Percentiles rank a stretch among this genome's conserved stretches.
phyloP scores from a whole-genome alignment of 2,113 vertebrate species.

The Lophura nycthemera region DNA sequence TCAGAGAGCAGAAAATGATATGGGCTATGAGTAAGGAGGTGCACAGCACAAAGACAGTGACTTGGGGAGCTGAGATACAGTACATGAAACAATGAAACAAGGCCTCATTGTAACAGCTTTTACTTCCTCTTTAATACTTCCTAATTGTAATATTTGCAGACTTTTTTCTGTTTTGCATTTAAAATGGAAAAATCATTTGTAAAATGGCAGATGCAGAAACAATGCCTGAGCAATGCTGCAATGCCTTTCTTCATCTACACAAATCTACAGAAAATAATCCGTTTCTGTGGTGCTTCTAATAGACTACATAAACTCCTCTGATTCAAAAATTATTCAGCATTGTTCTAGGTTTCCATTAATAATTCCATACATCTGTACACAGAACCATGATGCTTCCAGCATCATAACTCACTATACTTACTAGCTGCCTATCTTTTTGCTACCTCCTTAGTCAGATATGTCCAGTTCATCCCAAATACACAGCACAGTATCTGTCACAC shows the following conservation, averaged over 20 bases:
- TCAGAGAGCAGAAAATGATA: conserved; percentile 16
- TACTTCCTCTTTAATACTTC: conserved; percentile 12
- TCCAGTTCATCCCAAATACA: neutral
- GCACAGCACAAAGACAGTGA: neutral
- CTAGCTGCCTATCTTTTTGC: neutral
- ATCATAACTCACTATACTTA: neutral
- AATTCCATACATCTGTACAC: neutral
- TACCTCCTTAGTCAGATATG: neutral
- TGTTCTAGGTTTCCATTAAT: neutral
- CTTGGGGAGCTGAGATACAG: conserved; percentile 22
- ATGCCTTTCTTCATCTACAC: neutral
- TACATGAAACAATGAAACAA: neutral
- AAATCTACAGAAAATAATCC: neutral
- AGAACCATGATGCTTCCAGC: neutral
- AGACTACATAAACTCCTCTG: neutral
- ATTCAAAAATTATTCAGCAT: neutral
- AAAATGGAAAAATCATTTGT: neutral
- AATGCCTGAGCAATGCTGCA: neutral
- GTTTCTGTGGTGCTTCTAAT: neutral
- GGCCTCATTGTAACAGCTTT: conserved; percentile 29
- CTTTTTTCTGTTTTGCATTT: neutral
- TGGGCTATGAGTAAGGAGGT: neutral
- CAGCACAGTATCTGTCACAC: neutral
- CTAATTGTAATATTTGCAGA: neutral
- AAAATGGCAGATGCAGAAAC: neutral